Percentiles rank a stretch among this genome's conserved stretches.
phyloP scores from a whole-genome alignment of 2,888 invertebrate genomes.

The Parnassius glacialis region DNA sequence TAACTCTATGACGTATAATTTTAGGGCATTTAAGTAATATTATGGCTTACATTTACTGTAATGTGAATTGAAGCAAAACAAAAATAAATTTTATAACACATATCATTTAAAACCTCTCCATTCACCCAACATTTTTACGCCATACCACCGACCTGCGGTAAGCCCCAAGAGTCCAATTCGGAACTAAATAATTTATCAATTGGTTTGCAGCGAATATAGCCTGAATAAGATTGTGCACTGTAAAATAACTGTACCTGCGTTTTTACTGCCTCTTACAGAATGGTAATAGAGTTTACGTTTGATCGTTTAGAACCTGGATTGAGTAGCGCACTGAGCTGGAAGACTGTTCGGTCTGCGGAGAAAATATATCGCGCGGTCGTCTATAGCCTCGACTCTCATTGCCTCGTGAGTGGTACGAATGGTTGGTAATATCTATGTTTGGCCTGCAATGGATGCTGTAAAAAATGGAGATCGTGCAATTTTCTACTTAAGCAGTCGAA shows the following conservation, averaged over 20 bases:
- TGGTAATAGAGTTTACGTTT: slow-evolving; percentile 23
- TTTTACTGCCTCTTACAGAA: slow-evolving; percentile 29
- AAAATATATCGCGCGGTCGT: slow-evolving; percentile 15
- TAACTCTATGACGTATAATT: too few species aligned
- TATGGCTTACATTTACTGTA: too few species aligned
- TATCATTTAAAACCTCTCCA: slow-evolving; percentile 19
- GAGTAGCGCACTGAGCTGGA: slow-evolving; percentile 12
- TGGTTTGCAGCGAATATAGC: slow-evolving; percentile 48
- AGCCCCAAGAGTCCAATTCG: slow-evolving; percentile 57
- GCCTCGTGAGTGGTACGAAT: slow-evolving; percentile 21
- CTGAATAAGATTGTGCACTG: slow-evolving; percentile 31
- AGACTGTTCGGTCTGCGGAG: slow-evolving; percentile 10
- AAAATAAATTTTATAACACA: not conserved
- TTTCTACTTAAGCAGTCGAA: slow-evolving; percentile 25
- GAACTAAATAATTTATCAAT: slow-evolving; percentile 71
- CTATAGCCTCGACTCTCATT: slow-evolving; percentile 30
- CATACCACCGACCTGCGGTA: slow-evolving; percentile 28
- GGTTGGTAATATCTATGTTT: slow-evolving; percentile 27
- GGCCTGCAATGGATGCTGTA: slow-evolving; percentile 33
- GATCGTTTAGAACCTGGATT: slow-evolving; percentile 13
- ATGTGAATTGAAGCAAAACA: too few species aligned
- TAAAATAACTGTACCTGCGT: slow-evolving; percentile 28
- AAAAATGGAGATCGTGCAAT: slow-evolving; percentile 30
- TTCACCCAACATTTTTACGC: slow-evolving; percentile 17
- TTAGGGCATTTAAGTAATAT: too few species aligned